Base-by-base conservation (phyloP, 2,888 invertebrate genomes). In the Scrobipalpa costella region DNA sequence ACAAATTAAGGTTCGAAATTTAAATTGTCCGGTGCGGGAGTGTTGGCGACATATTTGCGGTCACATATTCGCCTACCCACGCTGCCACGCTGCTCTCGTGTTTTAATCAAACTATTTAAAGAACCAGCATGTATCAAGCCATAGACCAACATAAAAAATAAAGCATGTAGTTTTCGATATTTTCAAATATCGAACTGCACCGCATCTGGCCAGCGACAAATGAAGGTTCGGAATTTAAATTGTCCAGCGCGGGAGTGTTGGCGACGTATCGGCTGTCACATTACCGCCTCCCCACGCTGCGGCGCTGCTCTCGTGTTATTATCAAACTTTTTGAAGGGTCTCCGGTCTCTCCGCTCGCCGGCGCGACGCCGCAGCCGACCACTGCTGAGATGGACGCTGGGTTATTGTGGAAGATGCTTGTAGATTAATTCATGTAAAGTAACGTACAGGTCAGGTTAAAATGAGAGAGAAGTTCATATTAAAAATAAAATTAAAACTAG, bases 191-290 rank as follows among this genome's bases (percentile, higher is more conserved):
- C 36, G 50, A 57, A 64, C 61, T 64, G 19, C 40, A 50, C 27
- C 15, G 36, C 49, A 50, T 49, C 38, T 57, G 71, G 70, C 68
- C 65, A 63, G 63, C 66, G 68, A 76, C 73, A 80, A 74, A 78
- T 77, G 75, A 74, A 71, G 73, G 79, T 79, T 79, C 75, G 76
- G 78, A 83, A 82, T 86, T 85, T 84, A 84, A 87, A 85, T 80
- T 81, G 81, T 76, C 77, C 73, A 70, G 72, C 66, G 70, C 73
- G 75, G 74, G 77, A 68, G 68, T 73, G 79, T 78, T 77, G 88
- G 90, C 90, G 90, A 91, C 90, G 88, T 89, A 91, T 90, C 89
- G 90, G 89, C 90, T 91, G 91, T 90, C 91, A 90, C 90, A 90
- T 91, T 90, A 91, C 87, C 78, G 79, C 78, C 69, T 67, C 67